These are phyloP conservation scores for Dolichomitus sp. DNA, from an alignment of 2,888 invertebrate species.

Conservation along the genomic window DNA sequence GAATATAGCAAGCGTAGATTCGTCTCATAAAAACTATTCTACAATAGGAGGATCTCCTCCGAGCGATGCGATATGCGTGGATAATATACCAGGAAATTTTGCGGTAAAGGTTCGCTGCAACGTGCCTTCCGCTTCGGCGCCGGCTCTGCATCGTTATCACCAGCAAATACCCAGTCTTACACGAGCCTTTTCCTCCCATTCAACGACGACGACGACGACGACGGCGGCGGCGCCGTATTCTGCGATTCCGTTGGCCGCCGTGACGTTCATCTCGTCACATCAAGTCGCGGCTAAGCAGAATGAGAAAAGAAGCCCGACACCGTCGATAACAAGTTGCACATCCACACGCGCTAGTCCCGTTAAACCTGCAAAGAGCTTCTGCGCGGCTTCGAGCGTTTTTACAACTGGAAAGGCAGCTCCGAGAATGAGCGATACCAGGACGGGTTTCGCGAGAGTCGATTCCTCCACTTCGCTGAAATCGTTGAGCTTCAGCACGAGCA, in stretches of 20 bases:
- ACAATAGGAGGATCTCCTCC: background rate
- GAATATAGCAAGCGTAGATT: slow-evolving; percentile 29
- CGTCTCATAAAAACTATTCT: slow-evolving; percentile 14
- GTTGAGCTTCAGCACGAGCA: slow-evolving; percentile 43
- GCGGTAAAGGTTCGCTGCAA: slow-evolving; percentile 29
- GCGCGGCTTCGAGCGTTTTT: slow-evolving; percentile 9
- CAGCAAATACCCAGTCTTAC: slow-evolving; percentile 31
- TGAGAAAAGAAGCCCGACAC: slow-evolving; percentile 15
- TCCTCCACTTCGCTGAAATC: slow-evolving; percentile 57
- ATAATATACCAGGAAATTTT: slow-evolving; percentile 12
- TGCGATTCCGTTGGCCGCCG: slow-evolving; percentile 20
- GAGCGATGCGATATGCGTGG: background rate
- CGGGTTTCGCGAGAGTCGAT: slow-evolving; percentile 31
- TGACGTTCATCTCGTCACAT: background rate
- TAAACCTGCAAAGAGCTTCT: slow-evolving; percentile 43
- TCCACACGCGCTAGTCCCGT: slow-evolving; percentile 39
- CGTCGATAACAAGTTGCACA: slow-evolving; percentile 32
- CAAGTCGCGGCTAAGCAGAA: slow-evolving; percentile 19
- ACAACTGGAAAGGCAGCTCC: slow-evolving; percentile 19
- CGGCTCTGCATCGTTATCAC: slow-evolving; percentile 42
- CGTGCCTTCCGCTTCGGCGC: slow-evolving; percentile 52
- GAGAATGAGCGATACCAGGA: background rate
- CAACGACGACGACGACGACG: background rate
- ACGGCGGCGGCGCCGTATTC: slow-evolving; percentile 20
- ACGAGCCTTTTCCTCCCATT: slow-evolving; percentile 5